Percentiles rank a stretch among this genome's conserved stretches.
These are phyloP conservation scores for Sebastolobus altivelis DNA, from an alignment of 2,797 vertebrate species.

Conservation along the genomic window DNA sequence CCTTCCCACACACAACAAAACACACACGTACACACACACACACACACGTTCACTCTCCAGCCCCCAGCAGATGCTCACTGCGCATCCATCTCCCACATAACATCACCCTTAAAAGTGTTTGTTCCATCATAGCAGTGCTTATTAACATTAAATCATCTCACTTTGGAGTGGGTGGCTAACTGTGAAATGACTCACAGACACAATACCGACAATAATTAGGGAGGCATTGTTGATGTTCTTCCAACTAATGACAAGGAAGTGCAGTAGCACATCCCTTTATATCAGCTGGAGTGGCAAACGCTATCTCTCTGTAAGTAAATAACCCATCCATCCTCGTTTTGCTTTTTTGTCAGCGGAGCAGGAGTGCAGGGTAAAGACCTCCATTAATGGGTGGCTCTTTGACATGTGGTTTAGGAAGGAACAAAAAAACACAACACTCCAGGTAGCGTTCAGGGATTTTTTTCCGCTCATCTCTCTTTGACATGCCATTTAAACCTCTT, in stretches of 20 bases:
- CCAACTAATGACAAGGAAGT: conserved; percentile 66
- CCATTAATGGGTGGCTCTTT: conserved; percentile 51
- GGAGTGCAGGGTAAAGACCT: conserved; percentile 40
- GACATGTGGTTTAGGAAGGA: conserved; percentile 39
- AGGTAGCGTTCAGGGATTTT: conserved; percentile 18
- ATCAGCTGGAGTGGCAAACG: conserved; percentile 54
- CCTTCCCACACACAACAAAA: conserved; percentile 7
- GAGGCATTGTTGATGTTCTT: conserved; percentile 63
- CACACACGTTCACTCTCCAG: conserved; percentile 1
- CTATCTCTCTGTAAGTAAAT: conserved; percentile 56
- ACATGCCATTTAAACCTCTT: conserved; percentile 18
- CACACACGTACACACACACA: conserved; percentile 13
- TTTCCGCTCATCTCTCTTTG: conserved; percentile 38
- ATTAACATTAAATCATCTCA: conserved; percentile 72
- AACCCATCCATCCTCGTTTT: conserved; percentile 62
- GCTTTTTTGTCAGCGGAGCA: conserved; percentile 63
- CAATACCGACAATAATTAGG: conserved; percentile 75
- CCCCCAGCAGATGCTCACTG: conserved; percentile 64
- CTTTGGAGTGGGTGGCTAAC: conserved; percentile 72
- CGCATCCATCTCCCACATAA: conserved; percentile 69
- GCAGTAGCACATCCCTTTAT: conserved; percentile 40
- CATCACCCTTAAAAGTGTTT: conserved; percentile 66
- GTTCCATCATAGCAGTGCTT: conserved; percentile 64
- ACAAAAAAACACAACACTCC: conserved; percentile 1
- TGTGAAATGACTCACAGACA: conserved; percentile 72